Evolutionary conservation across 1,140 invertebrate species (phyloP).

Genomic region (Heliconius himera): DNA sequence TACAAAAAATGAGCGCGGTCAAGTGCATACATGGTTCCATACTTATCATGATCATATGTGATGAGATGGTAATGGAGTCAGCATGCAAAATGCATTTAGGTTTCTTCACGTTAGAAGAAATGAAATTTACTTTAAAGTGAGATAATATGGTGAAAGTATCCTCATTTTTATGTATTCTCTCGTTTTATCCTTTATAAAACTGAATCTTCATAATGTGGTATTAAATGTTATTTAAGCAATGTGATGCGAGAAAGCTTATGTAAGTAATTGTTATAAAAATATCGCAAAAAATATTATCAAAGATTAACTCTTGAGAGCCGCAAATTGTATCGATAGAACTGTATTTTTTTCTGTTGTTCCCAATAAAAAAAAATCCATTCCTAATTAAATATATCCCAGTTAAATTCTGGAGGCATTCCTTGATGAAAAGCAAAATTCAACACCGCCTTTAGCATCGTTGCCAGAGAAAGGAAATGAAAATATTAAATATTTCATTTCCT

Average conservation of each 20-base stretch:
- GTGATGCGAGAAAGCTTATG: not conserved
- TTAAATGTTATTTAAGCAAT: not conserved
- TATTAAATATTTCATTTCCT: too few species aligned
- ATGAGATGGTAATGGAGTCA: conserved; percentile 63
- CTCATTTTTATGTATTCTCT: not conserved
- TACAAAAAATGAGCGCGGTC: conserved; percentile 24
- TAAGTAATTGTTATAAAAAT: not conserved
- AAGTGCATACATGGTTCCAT: conserved; percentile 37
- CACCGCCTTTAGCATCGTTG: too few species aligned
- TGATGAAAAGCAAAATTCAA: too few species aligned
- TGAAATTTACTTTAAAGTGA: not conserved
- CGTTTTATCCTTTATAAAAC: not conserved
- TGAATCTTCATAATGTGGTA: not conserved
- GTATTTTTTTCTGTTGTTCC: too few species aligned
- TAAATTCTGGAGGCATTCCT: too few species aligned
- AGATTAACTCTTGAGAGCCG: too few species aligned
- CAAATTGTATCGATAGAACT: not conserved
- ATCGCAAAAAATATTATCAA: not conserved
- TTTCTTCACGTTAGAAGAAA: conserved; percentile 35
- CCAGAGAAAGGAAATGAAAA: too few species aligned
- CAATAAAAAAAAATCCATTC: too few species aligned
- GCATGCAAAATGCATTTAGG: conserved; percentile 62
- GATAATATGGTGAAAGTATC: not conserved
- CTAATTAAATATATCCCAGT: too few species aligned
- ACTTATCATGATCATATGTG: conserved; percentile 46